These are phyloP conservation scores for Diorhabda elongata DNA, from an alignment of 1,140 invertebrate genomes.

Conservation along the genomic window DNA sequence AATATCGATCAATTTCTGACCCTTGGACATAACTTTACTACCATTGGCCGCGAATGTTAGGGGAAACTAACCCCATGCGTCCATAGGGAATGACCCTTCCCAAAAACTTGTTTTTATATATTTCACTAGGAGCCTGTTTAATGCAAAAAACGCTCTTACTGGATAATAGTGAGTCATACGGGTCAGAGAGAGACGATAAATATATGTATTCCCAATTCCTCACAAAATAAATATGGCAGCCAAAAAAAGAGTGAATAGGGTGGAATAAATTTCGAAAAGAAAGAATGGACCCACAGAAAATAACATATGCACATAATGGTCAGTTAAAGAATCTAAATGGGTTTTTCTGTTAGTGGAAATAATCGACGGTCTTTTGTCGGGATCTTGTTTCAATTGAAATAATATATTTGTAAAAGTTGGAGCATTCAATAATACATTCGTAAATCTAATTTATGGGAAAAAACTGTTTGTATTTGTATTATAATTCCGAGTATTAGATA, in stretches of 20 bases:
- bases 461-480: neutral
- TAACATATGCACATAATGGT: conserved; percentile 37
- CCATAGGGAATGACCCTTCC: conserved; percentile 38
- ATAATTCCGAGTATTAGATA: neutral
- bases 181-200: conserved; percentile 6
- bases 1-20: conserved; percentile 30
- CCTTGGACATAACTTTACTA: conserved; percentile 26
- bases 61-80: conserved; percentile 30
- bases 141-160: conserved; percentile 13
- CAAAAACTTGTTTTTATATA: conserved; percentile 19
- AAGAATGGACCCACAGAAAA: conserved; percentile 36
- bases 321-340: conserved; percentile 29
- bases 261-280: conserved; percentile 6
- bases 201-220: conserved; percentile 7
- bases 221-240: conserved; percentile 24
- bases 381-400: conserved; percentile 19
- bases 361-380: conserved; percentile 31
- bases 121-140: conserved; percentile 8
- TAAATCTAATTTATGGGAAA: conserved; percentile 11
- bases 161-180: conserved; percentile 9
- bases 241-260: conserved; percentile 12
- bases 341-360: conserved; percentile 31
- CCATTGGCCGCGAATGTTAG: conserved; percentile 30
- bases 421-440: neutral
- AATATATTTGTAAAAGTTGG: conserved; percentile 12